Evolutionary conservation across 2,113 vertebrate species (phyloP).

Genomic region (Python bivittatus): DNA sequence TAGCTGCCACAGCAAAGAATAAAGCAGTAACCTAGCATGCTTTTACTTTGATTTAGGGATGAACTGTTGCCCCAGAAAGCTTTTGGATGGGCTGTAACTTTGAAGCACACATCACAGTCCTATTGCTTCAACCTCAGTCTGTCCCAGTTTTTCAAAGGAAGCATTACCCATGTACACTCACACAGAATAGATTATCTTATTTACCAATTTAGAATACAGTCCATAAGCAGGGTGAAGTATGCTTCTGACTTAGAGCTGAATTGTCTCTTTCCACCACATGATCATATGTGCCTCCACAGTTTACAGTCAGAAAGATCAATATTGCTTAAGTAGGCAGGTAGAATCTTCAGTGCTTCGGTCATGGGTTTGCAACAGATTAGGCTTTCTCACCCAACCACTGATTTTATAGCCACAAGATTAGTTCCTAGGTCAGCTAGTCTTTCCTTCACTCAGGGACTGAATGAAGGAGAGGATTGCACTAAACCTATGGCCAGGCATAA

Average conservation of each 20-base stretch:
- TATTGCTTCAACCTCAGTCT: not conserved
- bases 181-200: not conserved
- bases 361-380: not conserved
- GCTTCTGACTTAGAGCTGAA: not conserved
- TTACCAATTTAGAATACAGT: not conserved
- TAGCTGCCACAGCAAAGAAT: not conserved
- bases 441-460: not conserved
- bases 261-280: not conserved
- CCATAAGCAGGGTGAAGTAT: not conserved
- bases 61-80: constrained; percentile 22
- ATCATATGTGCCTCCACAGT: not conserved
- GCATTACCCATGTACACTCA: not conserved
- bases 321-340: not conserved
- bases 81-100: constrained; percentile 21
- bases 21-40: constrained; percentile 20
- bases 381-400: too few relatives aligned
- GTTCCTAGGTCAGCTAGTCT: not conserved
- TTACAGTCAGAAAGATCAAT: not conserved
- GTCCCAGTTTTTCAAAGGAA: not conserved
- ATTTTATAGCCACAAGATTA: not conserved
- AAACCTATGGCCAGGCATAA: too few relatives aligned
- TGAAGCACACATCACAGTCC: not conserved
- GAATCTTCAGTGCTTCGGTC: not conserved
- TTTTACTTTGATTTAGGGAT: constrained; percentile 39
- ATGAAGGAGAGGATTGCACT: not conserved